These are phyloP conservation scores for Sorex araneus DNA, from an alignment of 2,113 vertebrate species.

Conservation along the genomic window DNA sequence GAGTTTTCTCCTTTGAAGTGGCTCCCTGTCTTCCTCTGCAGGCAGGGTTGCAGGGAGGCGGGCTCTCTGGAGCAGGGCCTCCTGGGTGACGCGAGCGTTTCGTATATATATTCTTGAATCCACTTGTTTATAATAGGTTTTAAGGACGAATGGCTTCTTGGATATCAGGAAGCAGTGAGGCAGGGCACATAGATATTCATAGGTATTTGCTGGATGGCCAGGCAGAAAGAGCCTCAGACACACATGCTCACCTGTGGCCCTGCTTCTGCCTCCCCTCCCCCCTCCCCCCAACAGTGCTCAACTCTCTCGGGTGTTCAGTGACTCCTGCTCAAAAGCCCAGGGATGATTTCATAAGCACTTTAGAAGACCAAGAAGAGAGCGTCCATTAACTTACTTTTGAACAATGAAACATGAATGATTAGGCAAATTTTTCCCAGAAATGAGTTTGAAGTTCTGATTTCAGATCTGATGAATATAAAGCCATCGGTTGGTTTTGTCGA, in stretches of 20 bases:
- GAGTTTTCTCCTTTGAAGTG: neutral
- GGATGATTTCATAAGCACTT: neutral
- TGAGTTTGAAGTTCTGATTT: neutral
- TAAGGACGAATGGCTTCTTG: constrained; percentile 57
- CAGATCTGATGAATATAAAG: neutral
- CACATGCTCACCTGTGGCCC: no score
- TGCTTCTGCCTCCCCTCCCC: neutral
- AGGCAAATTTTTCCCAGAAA: neutral
- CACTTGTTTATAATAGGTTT: constrained; percentile 58
- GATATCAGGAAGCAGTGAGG: constrained; percentile 16
- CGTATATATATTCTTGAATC: neutral
- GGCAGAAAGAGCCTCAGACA: neutral
- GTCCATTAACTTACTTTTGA: neutral
- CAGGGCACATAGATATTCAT: constrained; percentile 53
- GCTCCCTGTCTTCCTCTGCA: neutral
- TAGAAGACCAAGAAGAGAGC: neutral
- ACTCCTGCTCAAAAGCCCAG: neutral
- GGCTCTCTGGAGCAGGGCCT: neutral
- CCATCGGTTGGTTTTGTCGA: neutral
- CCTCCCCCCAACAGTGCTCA: neutral
- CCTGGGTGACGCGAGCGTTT: constrained; percentile 4
- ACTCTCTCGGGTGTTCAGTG: no score
- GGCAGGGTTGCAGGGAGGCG: neutral
- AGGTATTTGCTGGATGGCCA: neutral
- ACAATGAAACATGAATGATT: neutral